Base-by-base conservation (phyloP, 2,888 invertebrate genomes). In the Crossocerus cetratus region DNA sequence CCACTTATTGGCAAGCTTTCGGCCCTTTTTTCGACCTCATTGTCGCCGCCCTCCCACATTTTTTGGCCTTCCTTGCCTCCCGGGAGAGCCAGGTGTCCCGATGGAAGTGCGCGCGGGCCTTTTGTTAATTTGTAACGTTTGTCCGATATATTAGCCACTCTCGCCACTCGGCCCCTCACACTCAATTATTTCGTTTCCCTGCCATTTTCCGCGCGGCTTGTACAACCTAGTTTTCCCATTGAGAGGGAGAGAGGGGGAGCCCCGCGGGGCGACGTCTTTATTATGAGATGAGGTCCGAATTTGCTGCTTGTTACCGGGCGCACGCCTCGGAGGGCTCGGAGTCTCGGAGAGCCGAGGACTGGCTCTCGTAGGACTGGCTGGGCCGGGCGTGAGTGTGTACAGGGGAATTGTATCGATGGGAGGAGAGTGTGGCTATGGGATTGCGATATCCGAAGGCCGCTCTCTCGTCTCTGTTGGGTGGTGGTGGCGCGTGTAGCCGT, bases 401-500 rank as follows among this genome's bases (percentile, higher is more conserved):
- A 32, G 32, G 8, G 11, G 32, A 32, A 32, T 32, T 32, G 32
- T 32, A 32, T 32, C 32, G 32, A 32, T 32, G 32, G 32, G 32
- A 32, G 32, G 32, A 32, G 32, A 32, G 32, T 32, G 32, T 32
- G 32, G 3, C 32, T 32, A 11, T 4, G 8, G 32, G 32, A 32
- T 32, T 8, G 32, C 32, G 32, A 32, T 32, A 32, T 32, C 32
- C 32, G 32, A 32, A 32, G 32, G 32, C 32, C 32, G 32, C 11
- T 32, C 32, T 32, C 32, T 32, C 32, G 32, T n/a, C n/a, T n/a
- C n/a, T n/a, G n/a, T n/a, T n/a, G 32, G 11, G 8, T 32, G 32
- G 5, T 68, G 69, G 67, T 69, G 62, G 22, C 68, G 74, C 58
- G 61, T 76, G 32, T 32, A 32, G 32, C 65, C 68, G 58, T 64